Evolutionary conservation across 2,113 vertebrate genomes (phyloP).

Genomic region (Eira barbara): DNA sequence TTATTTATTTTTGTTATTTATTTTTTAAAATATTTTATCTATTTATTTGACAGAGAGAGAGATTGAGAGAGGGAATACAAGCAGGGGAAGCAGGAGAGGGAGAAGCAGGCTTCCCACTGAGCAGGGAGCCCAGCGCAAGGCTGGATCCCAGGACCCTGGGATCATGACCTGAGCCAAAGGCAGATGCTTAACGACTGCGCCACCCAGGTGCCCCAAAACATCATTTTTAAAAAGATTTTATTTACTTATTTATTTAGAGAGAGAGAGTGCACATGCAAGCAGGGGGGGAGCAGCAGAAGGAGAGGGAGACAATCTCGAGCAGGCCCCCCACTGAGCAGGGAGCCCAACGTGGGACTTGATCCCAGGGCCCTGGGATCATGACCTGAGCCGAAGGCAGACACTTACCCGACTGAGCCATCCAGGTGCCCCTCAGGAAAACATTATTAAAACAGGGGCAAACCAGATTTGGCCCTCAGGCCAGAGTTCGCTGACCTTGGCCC

Average conservation of each 20-base stretch:
- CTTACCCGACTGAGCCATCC: not conserved
- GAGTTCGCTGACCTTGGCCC: not conserved
- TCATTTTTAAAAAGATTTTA: not conserved
- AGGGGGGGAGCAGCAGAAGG: not conserved
- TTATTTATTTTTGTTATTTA: too few species aligned
- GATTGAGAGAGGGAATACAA: too few species aligned
- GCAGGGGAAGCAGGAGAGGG: too few species aligned
- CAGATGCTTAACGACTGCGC: not conserved
- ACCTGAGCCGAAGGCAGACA: not conserved
- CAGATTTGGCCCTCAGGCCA: not conserved
- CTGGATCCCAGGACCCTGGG: not conserved
- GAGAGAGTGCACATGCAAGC: not conserved
- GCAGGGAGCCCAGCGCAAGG: too few species aligned
- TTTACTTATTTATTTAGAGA: not conserved
- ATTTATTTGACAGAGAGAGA: too few species aligned
- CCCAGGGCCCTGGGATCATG: not conserved
- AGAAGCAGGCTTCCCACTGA: too few species aligned
- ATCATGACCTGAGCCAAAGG: not conserved
- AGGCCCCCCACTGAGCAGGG: not conserved
- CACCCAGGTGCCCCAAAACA: too few species aligned
- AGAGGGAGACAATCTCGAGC: not conserved
- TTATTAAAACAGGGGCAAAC: not conserved
- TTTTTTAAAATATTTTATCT: too few species aligned
- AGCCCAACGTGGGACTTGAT: not conserved
- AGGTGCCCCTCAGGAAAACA: not conserved